Conservation (phyloP, 1,140 invertebrate species). For the Solen grandis region DNA sequence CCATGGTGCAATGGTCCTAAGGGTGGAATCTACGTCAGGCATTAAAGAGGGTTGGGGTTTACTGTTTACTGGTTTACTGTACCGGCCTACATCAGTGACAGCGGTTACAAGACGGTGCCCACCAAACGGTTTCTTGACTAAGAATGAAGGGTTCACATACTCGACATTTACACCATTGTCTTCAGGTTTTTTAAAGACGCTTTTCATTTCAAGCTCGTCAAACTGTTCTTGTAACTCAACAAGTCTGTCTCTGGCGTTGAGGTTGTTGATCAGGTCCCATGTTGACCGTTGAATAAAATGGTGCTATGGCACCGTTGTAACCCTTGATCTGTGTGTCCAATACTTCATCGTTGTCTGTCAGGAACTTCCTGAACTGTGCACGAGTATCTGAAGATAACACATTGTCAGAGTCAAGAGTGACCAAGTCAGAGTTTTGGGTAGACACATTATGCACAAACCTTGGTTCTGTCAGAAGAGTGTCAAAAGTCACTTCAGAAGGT, state of each 20-base stretch:
- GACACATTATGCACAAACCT: too few species aligned
- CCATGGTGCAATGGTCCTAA: constrained; percentile 45
- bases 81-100: constrained; percentile 54
- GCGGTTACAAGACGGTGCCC: constrained; percentile 55
- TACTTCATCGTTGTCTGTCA: constrained; percentile 14
- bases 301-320: constrained; percentile 44
- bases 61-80: constrained; percentile 56
- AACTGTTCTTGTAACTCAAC: constrained; percentile 38
- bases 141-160: constrained; percentile 57
- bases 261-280: constrained; percentile 58
- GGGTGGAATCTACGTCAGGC: constrained; percentile 56
- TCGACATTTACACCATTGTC: constrained; percentile 47
- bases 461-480: too few species aligned
- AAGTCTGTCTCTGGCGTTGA: constrained; percentile 56
- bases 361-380: background rate
- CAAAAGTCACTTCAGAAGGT: too few species aligned
- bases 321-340: constrained; percentile 23
- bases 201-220: constrained; percentile 40
- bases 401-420: constrained; percentile 29
- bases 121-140: constrained; percentile 57
- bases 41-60: constrained; percentile 52
- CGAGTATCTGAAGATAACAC: too few species aligned
- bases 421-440: too few species aligned
- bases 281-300: constrained; percentile 43
- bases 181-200: constrained; percentile 53